Evolutionary conservation across 2,797 vertebrate species (phyloP).

Genomic region (Ctenopoma multispine): DNA sequence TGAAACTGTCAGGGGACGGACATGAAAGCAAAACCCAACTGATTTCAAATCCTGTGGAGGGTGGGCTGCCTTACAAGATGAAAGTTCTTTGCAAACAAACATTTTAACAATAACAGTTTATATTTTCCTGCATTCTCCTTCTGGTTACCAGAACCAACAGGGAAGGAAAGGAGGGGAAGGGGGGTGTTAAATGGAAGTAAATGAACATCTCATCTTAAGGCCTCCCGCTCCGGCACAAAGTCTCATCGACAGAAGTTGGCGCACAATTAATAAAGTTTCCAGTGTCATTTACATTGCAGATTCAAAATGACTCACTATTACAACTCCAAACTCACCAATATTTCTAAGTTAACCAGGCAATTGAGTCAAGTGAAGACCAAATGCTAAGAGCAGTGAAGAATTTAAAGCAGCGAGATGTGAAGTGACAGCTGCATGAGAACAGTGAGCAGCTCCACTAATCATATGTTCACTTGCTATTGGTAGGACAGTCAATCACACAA

Average conservation of each 20-base stretch:
- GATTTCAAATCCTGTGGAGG: slow-evolving; percentile 85
- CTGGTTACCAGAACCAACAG: slow-evolving; percentile 75
- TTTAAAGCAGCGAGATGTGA: slow-evolving; percentile 51
- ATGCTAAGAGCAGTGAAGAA: slow-evolving; percentile 36
- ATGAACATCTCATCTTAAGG: slow-evolving; percentile 77
- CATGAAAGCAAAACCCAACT: slow-evolving; percentile 86
- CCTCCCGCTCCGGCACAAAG: slow-evolving; percentile 71
- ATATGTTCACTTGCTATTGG: slow-evolving; percentile 75
- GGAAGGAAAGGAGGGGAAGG: slow-evolving; percentile 53
- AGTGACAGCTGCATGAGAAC: slow-evolving; percentile 72
- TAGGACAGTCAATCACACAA: slow-evolving; percentile 77
- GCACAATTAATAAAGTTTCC: slow-evolving; percentile 80
- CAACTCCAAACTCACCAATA: slow-evolving; percentile 35
- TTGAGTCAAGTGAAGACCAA: slow-evolving; percentile 37
- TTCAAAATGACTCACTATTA: slow-evolving; percentile 50
- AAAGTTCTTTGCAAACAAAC: slow-evolving; percentile 89
- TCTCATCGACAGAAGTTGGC: slow-evolving; percentile 76
- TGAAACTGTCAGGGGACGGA: slow-evolving; percentile 83
- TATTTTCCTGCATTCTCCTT: slow-evolving; percentile 81
- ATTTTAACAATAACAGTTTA: slow-evolving; percentile 89
- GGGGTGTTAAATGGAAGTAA: slow-evolving; percentile 80
- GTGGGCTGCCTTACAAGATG: slow-evolving; percentile 86
- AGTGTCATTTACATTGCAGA: slow-evolving; percentile 77
- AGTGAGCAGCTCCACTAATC: slow-evolving; percentile 70
- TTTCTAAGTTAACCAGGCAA: slow-evolving; percentile 45